Percentiles rank a stretch among this genome's conserved stretches.
Evolutionary conservation across 1,140 invertebrate genomes (phyloP).

Genomic region (Drosophila sucinea): DNA sequence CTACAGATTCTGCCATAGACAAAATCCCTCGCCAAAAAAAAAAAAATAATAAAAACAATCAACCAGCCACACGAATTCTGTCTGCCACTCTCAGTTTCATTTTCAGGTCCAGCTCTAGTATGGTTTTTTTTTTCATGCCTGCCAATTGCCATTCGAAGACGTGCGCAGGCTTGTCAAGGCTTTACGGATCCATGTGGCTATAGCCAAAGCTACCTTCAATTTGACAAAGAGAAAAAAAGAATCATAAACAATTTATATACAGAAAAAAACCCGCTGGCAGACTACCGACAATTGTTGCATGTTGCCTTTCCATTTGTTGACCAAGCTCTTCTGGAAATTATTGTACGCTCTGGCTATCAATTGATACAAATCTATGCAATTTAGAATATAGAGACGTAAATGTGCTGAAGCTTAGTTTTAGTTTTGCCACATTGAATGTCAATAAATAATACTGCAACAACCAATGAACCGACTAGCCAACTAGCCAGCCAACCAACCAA

Average conservation of each 20-base stretch:
- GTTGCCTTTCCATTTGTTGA: conserved; percentile 70
- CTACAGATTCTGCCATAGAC: conserved; percentile 42
- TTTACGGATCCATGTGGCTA: conserved; percentile 17
- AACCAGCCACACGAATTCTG: conserved; percentile 42
- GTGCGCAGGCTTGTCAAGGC: conserved; percentile 73
- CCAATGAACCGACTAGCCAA: neutral
- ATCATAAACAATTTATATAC: neutral
- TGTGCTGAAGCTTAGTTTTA: conserved; percentile 38
- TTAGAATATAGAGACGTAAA: conserved; percentile 67
- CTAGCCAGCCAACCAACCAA: neutral
- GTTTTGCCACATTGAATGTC: conserved; percentile 61
- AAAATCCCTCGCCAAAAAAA: neutral
- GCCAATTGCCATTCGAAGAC: conserved; percentile 68
- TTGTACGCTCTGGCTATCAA: conserved; percentile 62
- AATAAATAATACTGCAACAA: conserved; percentile 69
- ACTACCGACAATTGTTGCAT: conserved; percentile 44
- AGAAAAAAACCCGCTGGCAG: conserved; percentile 38
- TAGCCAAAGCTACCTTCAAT: conserved; percentile 48
- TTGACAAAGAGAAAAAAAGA: conserved; percentile 49
- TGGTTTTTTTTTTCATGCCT: conserved; percentile 8
- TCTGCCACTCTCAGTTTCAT: conserved; percentile 25
- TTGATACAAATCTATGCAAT: conserved; percentile 75
- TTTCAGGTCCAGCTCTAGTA: conserved; percentile 37
- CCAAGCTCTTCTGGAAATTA: conserved; percentile 54
- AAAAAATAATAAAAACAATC: conserved; percentile 44